Percentiles rank a stretch among this genome's conserved stretches.
Evolutionary conservation across 2,888 invertebrate genomes (phyloP).

Genomic region (Oxytorus armatus): DNA sequence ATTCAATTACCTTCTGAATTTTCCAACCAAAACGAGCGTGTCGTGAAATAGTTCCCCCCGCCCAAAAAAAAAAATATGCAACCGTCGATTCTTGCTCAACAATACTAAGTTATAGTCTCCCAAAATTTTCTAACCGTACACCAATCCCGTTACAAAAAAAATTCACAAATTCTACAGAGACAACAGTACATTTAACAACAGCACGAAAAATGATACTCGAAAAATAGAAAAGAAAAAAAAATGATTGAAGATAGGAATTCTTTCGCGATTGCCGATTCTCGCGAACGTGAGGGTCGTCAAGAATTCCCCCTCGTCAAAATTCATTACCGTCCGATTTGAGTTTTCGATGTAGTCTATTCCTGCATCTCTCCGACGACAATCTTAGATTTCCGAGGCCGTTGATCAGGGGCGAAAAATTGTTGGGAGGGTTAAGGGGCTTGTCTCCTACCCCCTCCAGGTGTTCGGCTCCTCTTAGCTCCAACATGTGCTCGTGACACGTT

Average conservation of each 20-base stretch:
- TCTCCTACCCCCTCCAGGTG: constrained; percentile 73
- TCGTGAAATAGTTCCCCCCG: too few species aligned
- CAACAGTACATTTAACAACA: neutral
- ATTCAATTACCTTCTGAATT: too few species aligned
- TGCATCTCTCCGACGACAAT: constrained; percentile 75
- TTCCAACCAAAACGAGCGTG: too few species aligned
- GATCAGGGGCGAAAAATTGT: constrained; percentile 71
- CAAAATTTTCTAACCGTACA: too few species aligned
- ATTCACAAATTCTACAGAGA: too few species aligned
- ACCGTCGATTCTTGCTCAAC: too few species aligned
- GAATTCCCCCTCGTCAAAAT: constrained; percentile 1
- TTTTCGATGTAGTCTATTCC: constrained; percentile 77
- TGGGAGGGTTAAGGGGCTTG: constrained; percentile 69
- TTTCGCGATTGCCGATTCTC: neutral
- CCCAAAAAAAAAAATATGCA: too few species aligned
- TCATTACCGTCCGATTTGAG: constrained; percentile 75
- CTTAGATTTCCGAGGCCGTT: constrained; percentile 73
- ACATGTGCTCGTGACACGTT: constrained; percentile 70
- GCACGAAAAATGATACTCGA: neutral
- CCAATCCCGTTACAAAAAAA: too few species aligned
- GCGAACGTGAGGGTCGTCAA: constrained; percentile 2
- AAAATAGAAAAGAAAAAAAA: neutral
- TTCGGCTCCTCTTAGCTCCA: constrained; percentile 74
- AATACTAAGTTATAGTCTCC: too few species aligned
- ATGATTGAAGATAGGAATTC: neutral